Conservation (phyloP, 2,888 invertebrate species). For the Eupeodes latifasciatus region DNA sequence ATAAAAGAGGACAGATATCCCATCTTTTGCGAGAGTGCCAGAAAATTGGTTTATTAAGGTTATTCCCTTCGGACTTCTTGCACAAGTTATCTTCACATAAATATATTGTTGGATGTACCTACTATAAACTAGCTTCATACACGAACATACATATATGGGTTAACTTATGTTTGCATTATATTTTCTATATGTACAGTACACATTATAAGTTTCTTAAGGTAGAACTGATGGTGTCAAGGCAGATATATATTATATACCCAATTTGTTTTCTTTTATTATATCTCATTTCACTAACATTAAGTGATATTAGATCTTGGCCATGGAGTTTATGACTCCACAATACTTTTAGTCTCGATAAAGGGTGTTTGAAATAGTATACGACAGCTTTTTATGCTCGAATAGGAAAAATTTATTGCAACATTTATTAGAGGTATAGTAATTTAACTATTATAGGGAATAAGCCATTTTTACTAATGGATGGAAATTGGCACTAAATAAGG, state of each 20-base stretch:
- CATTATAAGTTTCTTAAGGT: not conserved
- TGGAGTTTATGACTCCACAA: not conserved
- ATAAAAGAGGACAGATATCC: conserved; percentile 19
- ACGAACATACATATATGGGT: not conserved
- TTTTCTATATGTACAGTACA: not conserved
- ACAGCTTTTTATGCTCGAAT: not conserved
- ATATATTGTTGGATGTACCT: not conserved
- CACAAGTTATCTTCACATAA: conserved; percentile 1
- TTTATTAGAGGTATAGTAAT: no score
- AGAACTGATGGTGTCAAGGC: conserved; percentile 26
- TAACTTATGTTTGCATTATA: not conserved
- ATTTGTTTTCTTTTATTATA: conserved; percentile 32
- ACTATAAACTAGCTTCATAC: not conserved
- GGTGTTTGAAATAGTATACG: not conserved
- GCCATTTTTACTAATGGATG: no score
- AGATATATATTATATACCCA: conserved; percentile 23
- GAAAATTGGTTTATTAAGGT: conserved; percentile 56
- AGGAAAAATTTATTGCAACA: no score
- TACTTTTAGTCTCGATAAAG: not conserved
- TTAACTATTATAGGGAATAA: no score
- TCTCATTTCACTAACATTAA: conserved; percentile 28
- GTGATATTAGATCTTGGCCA: not conserved
- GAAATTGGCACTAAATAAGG: no score
- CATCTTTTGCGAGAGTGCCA: conserved; percentile 2
- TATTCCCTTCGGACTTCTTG: conserved; percentile 7